Percentiles rank a stretch among this genome's conserved stretches.
Conservation (phyloP, 30 jellyfish, hydroid and myxozoan genomes). For the Rhopilema esculentum region DNA sequence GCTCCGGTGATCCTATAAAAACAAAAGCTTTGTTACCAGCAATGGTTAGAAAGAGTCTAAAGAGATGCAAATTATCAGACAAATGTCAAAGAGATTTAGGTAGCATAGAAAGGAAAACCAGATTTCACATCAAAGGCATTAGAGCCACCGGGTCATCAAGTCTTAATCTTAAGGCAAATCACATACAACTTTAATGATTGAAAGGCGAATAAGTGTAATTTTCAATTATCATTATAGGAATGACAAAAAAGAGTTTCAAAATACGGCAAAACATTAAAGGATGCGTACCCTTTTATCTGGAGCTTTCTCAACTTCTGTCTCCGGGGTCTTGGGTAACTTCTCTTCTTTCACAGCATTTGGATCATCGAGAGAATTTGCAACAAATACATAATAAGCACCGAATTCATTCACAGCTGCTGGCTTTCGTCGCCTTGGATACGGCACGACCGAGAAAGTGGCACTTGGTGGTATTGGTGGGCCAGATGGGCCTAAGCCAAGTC, state of each 20-base stretch:
- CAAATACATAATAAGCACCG: slow-evolving; percentile 74
- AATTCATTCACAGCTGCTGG: slow-evolving; percentile 68
- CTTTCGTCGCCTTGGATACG: slow-evolving; percentile 82
- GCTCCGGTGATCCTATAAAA: slow-evolving; percentile 55
- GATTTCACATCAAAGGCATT: too few species aligned
- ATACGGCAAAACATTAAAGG: neutral
- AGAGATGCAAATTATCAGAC: too few species aligned
- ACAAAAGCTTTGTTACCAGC: neutral
- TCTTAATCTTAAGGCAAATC: too few species aligned
- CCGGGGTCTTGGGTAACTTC: slow-evolving; percentile 54
- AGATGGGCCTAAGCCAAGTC: slow-evolving; percentile 88
- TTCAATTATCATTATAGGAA: too few species aligned
- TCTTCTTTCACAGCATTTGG: slow-evolving; percentile 73
- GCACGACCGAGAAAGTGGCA: slow-evolving; percentile 87
- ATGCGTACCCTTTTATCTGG: slow-evolving; percentile 79
- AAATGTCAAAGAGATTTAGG: too few species aligned
- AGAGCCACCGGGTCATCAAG: too few species aligned
- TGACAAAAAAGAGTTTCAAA: neutral
- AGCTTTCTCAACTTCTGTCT: slow-evolving; percentile 67
- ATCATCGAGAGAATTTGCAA: slow-evolving; percentile 74
- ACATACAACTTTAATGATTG: too few species aligned
- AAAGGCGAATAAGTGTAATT: too few species aligned
- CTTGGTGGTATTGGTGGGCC: slow-evolving; percentile 97
- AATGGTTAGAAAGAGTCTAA: too few species aligned
- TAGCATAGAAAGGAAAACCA: too few species aligned